phyloP scores from a whole-genome alignment of 2,113 vertebrate genomes.

The Neotoma lepida region DNA sequence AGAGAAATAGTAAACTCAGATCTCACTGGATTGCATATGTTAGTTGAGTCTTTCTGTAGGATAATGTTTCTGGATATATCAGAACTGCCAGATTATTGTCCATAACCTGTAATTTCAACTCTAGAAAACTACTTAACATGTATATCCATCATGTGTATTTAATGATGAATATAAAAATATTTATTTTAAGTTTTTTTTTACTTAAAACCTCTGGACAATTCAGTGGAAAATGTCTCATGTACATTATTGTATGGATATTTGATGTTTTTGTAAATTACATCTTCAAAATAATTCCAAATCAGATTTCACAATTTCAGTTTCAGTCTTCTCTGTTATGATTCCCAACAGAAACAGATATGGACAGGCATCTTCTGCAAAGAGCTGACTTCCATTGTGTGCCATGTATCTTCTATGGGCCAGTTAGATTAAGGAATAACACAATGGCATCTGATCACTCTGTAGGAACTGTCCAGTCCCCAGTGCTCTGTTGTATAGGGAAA shows the following conservation, averaged over 20 bases:
- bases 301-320: constrained; percentile 13
- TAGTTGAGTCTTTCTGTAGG: neutral
- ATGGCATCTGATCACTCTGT: neutral
- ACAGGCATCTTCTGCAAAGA: neutral
- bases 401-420: neutral
- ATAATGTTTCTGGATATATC: neutral
- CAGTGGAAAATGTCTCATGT: neutral
- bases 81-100: neutral
- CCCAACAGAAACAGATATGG: neutral
- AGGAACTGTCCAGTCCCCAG: neutral
- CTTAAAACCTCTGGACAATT: neutral
- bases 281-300: neutral
- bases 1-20: neutral
- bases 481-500: neutral
- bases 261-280: neutral
- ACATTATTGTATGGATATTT: neutral
- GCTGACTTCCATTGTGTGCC: neutral
- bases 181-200: neutral
- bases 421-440: neutral
- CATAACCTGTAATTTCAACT: neutral
- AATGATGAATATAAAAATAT: neutral
- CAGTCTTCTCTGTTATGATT: neutral
- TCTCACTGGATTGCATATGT: neutral
- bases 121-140: neutral
- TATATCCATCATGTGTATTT: neutral